These are phyloP conservation scores for Oeneis ivallda DNA, from an alignment of 2,888 invertebrate species.

Conservation along the genomic window DNA sequence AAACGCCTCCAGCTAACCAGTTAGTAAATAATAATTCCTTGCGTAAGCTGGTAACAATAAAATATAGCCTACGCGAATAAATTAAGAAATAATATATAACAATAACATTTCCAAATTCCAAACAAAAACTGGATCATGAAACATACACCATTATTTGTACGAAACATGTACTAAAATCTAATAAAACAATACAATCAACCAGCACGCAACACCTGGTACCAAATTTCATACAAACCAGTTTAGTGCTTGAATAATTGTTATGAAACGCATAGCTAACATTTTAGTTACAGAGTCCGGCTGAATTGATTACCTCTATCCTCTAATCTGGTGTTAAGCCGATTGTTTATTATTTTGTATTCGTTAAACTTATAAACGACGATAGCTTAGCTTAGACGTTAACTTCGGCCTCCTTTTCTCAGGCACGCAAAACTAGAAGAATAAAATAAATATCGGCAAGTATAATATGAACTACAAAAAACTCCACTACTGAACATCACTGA, in stretches of 20 bases:
- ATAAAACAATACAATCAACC: slow-evolving; percentile 24
- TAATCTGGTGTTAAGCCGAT: slow-evolving; percentile 28
- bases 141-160: slow-evolving; percentile 23
- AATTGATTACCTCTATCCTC: slow-evolving; percentile 36
- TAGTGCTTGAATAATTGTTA: slow-evolving; percentile 41
- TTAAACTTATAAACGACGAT: background rate
- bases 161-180: slow-evolving; percentile 22
- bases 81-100: slow-evolving; percentile 9
- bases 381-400: too few relatives aligned
- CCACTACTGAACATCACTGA: background rate
- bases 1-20: background rate
- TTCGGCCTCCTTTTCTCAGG: too few relatives aligned
- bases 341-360: slow-evolving; percentile 19
- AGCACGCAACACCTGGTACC: slow-evolving; percentile 39
- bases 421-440: background rate
- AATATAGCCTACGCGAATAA: slow-evolving; percentile 5
- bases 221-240: slow-evolving; percentile 39
- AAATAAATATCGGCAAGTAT: background rate
- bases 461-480: background rate
- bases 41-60: slow-evolving; percentile 4
- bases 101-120: slow-evolving; percentile 16
- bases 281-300: slow-evolving; percentile 33
- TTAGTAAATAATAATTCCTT: slow-evolving; percentile 13
- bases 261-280: slow-evolving; percentile 40
- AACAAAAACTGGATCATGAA: slow-evolving; percentile 24